Conservation (phyloP, 1,140 invertebrate species). For the Cecropterus lyciades region DNA sequence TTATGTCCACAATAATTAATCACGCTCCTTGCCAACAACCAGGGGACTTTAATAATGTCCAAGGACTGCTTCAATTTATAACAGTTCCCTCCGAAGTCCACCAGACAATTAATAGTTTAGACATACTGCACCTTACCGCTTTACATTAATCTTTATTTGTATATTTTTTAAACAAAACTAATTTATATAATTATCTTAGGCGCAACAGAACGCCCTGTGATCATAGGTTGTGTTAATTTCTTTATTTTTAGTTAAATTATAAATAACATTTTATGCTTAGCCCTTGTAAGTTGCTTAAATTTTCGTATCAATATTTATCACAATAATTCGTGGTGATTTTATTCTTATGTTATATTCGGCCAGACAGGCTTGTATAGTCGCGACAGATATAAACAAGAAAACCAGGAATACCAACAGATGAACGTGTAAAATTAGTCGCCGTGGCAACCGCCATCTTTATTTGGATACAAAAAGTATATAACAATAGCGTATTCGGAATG, state of each 20-base stretch:
- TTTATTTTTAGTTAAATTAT: too few species aligned
- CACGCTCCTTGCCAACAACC: conserved; percentile 59
- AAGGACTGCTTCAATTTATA: conserved; percentile 73
- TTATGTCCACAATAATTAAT: conserved; percentile 74
- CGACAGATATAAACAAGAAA: conserved; percentile 10
- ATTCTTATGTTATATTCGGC: neutral
- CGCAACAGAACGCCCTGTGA: too few species aligned
- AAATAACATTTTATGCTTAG: too few species aligned
- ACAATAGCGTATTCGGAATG: conserved; percentile 26
- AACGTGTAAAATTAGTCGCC: conserved; percentile 27
- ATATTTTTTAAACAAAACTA: neutral
- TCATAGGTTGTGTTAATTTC: too few species aligned
- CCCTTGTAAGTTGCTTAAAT: too few species aligned
- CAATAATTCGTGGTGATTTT: neutral
- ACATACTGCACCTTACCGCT: conserved; percentile 54
- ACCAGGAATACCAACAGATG: conserved; percentile 22
- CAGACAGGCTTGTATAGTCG: conserved; percentile 1
- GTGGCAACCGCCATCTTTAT: conserved; percentile 21
- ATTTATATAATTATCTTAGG: neutral
- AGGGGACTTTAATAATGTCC: conserved; percentile 70
- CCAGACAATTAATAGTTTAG: conserved; percentile 65
- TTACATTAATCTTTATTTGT: conserved; percentile 18
- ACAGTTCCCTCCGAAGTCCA: conserved; percentile 69
- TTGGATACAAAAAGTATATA: conserved; percentile 30
- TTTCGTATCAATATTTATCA: too few species aligned